Evolutionary conservation across 2,888 invertebrate genomes (phyloP), one percentile per base, ranked within the genome.

Genomic region (Tenodera sinensis): DNA sequence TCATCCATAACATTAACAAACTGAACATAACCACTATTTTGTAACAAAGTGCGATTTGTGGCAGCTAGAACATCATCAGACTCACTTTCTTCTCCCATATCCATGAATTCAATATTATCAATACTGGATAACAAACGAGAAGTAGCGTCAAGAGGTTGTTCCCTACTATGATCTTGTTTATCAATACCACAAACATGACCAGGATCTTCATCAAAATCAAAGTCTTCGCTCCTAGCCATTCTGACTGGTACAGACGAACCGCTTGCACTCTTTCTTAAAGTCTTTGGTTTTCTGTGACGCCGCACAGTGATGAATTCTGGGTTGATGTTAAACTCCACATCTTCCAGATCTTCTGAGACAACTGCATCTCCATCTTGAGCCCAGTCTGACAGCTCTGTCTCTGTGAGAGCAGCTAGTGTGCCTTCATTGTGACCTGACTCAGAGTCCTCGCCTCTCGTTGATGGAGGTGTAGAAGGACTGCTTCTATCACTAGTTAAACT

Each of bases 301-400:
- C 92, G 91, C 87, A 92, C 92, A 7, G 91, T 92, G 0, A 94
- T 93, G 83, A 93, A 93, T 91, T 94, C 94, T 0, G 95, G 94
- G 91, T 95, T 95, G 2, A 95, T 93, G 84, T 91, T 91, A 91
- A 95, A 95, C 90, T 96, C 96, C 86, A 95, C 94, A 91, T 96
- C 96, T 83, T 95, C 95, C 89, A 97, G 95, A 92, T 97, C 97
- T 91, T 97, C 97, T 0, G 97, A 95, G 2, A 96, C 96, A 27
- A 93, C 92, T 12, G 92, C 93, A 83, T 95, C 96, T 91, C 96
- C 97, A 92, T 98, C 97, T 6, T 96, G 95, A 0, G 97, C 97
- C 98, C 97, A 98, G 92, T 98, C 98, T 0, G 97, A 97, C n/a
- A 97, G 93, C 92, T 98, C 98, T 0, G 97, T 97, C 93, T 98